Conservation (phyloP, 2,113 vertebrate species). For the Pontoporia blainvillei region DNA sequence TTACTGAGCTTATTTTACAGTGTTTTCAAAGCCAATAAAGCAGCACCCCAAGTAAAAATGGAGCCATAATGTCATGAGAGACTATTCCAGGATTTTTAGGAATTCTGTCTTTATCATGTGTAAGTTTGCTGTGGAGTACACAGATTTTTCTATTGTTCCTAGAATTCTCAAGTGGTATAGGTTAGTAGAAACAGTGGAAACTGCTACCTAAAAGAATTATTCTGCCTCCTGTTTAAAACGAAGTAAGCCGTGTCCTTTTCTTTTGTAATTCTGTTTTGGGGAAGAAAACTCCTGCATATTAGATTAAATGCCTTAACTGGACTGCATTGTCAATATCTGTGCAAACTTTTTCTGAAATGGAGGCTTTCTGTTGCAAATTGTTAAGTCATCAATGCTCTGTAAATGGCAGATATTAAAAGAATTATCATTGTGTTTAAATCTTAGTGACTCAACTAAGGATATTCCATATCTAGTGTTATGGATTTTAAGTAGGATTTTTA, state of each 20-base stretch:
- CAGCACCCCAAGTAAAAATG: slow-evolving; percentile 36
- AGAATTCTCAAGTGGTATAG: background rate
- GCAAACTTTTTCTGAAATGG: background rate
- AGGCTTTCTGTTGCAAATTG: background rate
- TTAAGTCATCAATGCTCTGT: background rate
- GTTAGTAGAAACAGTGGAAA: background rate
- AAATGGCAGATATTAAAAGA: background rate
- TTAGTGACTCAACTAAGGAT: slow-evolving; percentile 18
- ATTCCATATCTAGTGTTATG: slow-evolving; percentile 1
- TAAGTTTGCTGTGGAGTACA: background rate
- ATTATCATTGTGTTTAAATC: background rate
- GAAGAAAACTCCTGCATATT: background rate
- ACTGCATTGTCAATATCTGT: background rate
- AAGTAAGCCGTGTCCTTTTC: background rate
- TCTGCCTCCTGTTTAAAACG: slow-evolving; percentile 35
- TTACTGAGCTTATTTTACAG: slow-evolving; percentile 14
- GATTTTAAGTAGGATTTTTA: slow-evolving; percentile 51
- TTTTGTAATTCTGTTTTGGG: background rate
- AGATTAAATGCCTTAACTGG: slow-evolving; percentile 24
- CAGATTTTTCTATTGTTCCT: background rate
- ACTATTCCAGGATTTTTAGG: background rate
- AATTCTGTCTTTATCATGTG: background rate
- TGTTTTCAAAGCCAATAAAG: slow-evolving; percentile 58
- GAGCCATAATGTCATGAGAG: background rate
- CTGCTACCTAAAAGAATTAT: background rate